A percentile compares a stretch with the other conserved stretches of the same genome.
phyloP scores from a whole-genome alignment of 2,113 vertebrate genomes.

The Oxygymnocypris stewartii region DNA sequence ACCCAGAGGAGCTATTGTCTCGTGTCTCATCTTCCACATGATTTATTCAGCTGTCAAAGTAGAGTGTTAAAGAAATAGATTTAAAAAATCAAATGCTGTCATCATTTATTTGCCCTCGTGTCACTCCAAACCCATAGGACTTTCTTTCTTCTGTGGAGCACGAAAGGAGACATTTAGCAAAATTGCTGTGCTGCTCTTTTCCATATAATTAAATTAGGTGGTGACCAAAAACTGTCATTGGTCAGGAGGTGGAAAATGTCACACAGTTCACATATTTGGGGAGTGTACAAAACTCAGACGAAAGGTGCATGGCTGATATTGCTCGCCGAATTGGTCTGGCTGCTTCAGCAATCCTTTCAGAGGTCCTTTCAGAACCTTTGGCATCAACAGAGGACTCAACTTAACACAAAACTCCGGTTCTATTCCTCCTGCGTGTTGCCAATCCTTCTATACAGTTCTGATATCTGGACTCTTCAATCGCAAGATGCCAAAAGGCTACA shows the following conservation, averaged over 20 bases:
- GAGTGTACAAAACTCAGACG: too few relatives aligned
- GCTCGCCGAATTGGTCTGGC: not conserved
- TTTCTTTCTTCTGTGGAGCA: not conserved
- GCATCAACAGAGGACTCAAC: too few relatives aligned
- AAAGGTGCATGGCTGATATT: too few relatives aligned
- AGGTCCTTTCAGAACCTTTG: too few relatives aligned
- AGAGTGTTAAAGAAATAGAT: not conserved
- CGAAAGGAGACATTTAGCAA: not conserved
- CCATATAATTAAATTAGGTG: not conserved
- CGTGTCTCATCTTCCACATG: not conserved
- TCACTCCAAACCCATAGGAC: not conserved
- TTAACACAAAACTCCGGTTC: too few relatives aligned
- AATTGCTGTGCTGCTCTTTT: not conserved
- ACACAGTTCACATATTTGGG: not conserved
- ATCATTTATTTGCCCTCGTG: not conserved
- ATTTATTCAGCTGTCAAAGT: not conserved
- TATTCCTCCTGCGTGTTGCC: not conserved
- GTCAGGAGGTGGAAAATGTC: not conserved
- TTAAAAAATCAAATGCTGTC: not conserved
- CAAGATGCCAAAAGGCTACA: too few relatives aligned
- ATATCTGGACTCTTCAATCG: too few relatives aligned
- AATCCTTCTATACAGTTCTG: not conserved
- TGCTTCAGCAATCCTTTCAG: too few relatives aligned
- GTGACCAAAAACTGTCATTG: not conserved
- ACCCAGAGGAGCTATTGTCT: not conserved